Percentiles rank a stretch among this genome's conserved stretches.
phyloP scores from a whole-genome alignment of 2,888 invertebrate species.

The Peribatodes rhomboidaria region DNA sequence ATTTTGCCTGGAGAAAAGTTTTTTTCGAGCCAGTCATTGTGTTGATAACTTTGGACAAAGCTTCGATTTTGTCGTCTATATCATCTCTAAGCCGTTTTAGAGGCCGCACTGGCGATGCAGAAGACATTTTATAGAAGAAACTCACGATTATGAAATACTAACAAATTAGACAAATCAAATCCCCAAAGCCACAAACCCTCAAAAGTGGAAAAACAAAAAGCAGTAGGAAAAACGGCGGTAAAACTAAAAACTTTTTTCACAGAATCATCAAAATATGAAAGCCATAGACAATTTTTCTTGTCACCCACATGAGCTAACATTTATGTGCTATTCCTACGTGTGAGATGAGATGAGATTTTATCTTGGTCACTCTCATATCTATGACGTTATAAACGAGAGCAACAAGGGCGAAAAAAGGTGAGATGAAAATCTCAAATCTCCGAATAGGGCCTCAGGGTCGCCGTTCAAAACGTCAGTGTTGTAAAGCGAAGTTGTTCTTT shows the following conservation, averaged over 20 bases:
- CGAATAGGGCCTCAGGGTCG: too few species aligned
- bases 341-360: too few species aligned
- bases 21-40: background rate
- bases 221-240: background rate
- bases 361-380: too few species aligned
- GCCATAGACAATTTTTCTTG: background rate
- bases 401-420: too few species aligned
- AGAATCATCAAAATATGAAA: background rate
- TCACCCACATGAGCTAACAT: too few species aligned
- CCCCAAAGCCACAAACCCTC: background rate
- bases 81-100: slow-evolving; percentile 7
- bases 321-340: too few species aligned
- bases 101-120: background rate
- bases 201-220: background rate
- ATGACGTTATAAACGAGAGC: too few species aligned
- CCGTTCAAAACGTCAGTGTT: too few species aligned
- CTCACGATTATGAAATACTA: background rate
- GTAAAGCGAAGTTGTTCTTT: too few species aligned
- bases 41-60: slow-evolving; percentile 3
- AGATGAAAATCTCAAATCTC: too few species aligned
- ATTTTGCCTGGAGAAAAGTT: background rate
- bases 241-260: background rate
- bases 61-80: slow-evolving; percentile 7
- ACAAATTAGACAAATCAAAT: background rate
- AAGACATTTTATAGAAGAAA: slow-evolving; percentile 11